Base-by-base conservation (phyloP, 2,797 vertebrate species). In the Alcedo quadribrachys region DNA sequence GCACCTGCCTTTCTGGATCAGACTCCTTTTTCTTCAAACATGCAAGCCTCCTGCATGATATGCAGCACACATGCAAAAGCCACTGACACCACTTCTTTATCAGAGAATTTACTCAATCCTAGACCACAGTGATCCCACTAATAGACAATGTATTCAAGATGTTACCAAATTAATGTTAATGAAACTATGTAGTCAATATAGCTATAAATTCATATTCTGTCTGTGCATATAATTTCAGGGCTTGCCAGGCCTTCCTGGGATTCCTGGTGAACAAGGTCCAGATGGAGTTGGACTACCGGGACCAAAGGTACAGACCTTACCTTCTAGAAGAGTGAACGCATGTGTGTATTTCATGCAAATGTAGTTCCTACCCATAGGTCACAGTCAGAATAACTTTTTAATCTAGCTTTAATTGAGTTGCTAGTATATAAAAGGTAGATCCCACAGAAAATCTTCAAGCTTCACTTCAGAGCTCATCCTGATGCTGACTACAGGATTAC, bases 241-340 rank as follows among this genome's bases (percentile, higher is more conserved):
- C 62, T 95, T 97, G 93, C 98, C 98, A 74, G 98, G 98, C 66
- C 96, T 98, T 68, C 98, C 98, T 67, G 99, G 99, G 27, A 70
- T 69, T 90, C 95, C 96, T 1, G 99, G 98, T 46, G 98, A 99
- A 50, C 97, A 93, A 6, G 99, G 99, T 15, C 94, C 94, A 61
- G 98, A 98, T 76, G 99, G 99, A 87, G 87, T 98, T 81, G 98
- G 98, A 95, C 94, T 98, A 92, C 98, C 98, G 93, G 99, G 99
- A 94, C 98, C 98, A 55, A 99, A 99, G 98, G 99, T 99, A 95
- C 6, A 73, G 78, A 63, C 21, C 9, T 69, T 28, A 79, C 51
- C 37, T 85, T 75, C 48, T 57, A 69, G 54, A 81, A 81, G 51
- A 88, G 15, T 43, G 93, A 82, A 90, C 24, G 37, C 17, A 35